Evolutionary conservation across 1,140 invertebrate species (phyloP).

Genomic region (Penaeus indicus): DNA sequence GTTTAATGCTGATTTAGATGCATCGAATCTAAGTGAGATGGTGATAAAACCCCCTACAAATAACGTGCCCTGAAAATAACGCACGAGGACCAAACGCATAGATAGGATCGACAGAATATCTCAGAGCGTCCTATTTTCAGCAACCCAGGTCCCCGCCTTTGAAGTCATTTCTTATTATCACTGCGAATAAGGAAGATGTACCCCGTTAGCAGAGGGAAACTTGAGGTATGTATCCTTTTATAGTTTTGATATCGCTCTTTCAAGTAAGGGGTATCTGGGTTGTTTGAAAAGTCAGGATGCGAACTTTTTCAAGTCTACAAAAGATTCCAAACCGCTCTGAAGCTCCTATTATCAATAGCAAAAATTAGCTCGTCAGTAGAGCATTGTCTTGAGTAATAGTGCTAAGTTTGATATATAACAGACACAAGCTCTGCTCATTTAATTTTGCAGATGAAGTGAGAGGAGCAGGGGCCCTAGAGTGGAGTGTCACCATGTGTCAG

Average conservation of each 20-base stretch:
- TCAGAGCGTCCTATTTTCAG: slow-evolving; percentile 57
- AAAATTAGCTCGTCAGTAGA: slow-evolving; percentile 45
- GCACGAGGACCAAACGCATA: background rate
- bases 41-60: background rate
- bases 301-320: slow-evolving; percentile 27
- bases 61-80: background rate
- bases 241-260: slow-evolving; percentile 45
- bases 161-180: slow-evolving; percentile 46
- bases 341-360: slow-evolving; percentile 25
- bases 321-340: slow-evolving; percentile 35
- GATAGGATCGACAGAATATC: background rate
- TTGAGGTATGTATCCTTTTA: slow-evolving; percentile 54
- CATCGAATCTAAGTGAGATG: too few relatives aligned
- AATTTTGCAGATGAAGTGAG: slow-evolving; percentile 60
- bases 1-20: too few relatives aligned
- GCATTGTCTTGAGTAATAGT: slow-evolving; percentile 45
- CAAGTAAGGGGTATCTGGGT: slow-evolving; percentile 62
- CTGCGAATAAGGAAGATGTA: slow-evolving; percentile 47
- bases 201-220: slow-evolving; percentile 37
- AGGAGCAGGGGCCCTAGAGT: slow-evolving; percentile 52
- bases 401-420: slow-evolving; percentile 50
- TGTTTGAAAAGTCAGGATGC: slow-evolving; percentile 62
- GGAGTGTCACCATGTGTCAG: slow-evolving; percentile 58
- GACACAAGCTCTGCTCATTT: slow-evolving; percentile 54
- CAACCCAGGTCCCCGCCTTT: slow-evolving; percentile 56